A percentile compares a stretch with the other conserved stretches of the same genome.
phyloP scores from a whole-genome alignment of 35 echinoderm and acorn worm species.

The Anneissia japonica region DNA sequence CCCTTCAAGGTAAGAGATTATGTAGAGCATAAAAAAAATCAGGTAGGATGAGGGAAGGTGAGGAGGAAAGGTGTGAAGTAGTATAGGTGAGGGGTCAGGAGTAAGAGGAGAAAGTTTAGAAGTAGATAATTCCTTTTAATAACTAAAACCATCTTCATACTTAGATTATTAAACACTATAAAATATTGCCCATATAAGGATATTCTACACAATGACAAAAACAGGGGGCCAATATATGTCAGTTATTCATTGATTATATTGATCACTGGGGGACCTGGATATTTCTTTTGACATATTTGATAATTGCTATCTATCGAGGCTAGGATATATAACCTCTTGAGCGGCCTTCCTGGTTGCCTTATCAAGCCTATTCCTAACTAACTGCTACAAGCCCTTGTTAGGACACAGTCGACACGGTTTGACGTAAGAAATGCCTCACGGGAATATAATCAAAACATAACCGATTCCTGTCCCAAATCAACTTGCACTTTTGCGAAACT shows the following conservation, averaged over 20 bases:
- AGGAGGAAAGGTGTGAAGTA: no score
- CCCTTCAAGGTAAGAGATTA: neutral
- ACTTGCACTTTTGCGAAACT: neutral
- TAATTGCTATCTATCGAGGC: neutral
- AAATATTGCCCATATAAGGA: neutral
- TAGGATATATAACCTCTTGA: neutral
- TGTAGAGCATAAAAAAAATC: neutral
- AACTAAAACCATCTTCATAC: no score
- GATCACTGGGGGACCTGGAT: neutral
- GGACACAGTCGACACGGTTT: neutral
- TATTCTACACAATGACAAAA: neutral
- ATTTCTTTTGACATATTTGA: neutral
- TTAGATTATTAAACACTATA: no score
- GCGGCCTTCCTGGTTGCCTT: neutral
- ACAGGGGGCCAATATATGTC: neutral
- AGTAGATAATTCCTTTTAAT: no score
- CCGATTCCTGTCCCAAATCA: neutral
- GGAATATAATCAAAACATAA: neutral
- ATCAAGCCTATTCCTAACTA: neutral
- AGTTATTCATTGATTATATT: neutral
- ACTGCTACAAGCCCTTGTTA: neutral
- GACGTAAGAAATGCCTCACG: neutral
- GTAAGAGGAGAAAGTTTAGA: no score
- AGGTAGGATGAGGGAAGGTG: neutral
- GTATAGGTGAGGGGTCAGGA: no score